Conservation (phyloP, 1,140 invertebrate genomes). For the Cherax quadricarinatus region DNA sequence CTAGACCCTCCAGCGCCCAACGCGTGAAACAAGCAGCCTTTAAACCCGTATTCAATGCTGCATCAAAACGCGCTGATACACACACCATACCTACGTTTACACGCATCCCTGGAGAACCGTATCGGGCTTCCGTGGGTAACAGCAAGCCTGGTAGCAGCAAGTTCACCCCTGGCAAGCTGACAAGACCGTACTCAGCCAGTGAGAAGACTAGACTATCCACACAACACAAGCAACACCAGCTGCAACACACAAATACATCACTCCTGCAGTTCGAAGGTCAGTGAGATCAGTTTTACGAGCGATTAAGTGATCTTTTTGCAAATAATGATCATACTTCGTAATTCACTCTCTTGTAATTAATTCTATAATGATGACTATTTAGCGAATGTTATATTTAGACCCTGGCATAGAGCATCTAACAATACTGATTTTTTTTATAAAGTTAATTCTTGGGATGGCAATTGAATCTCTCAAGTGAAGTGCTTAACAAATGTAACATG, state of each 20-base stretch:
- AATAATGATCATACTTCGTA: too few species aligned
- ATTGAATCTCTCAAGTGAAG: too few species aligned
- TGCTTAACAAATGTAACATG: too few species aligned
- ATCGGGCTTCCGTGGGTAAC: constrained; percentile 9
- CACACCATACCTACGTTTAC: background rate
- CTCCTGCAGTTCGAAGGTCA: background rate
- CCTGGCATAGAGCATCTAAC: too few species aligned
- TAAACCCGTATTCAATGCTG: background rate
- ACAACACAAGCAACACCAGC: background rate
- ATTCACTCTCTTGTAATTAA: too few species aligned
- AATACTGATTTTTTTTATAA: too few species aligned
- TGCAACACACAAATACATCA: background rate
- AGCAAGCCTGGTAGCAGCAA: background rate
- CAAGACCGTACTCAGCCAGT: background rate
- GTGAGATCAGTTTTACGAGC: background rate
- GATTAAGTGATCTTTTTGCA: too few species aligned
- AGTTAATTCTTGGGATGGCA: too few species aligned
- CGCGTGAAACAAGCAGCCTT: background rate
- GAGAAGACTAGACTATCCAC: too few species aligned
- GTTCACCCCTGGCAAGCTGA: background rate
- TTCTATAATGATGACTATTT: too few species aligned
- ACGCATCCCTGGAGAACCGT: constrained; percentile 38
- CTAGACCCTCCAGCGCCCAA: constrained; percentile 46
- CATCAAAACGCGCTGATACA: background rate
- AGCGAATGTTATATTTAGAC: too few species aligned